Evolutionary conservation across 2,113 vertebrate species (phyloP), one percentile per base, ranked within the genome.

Genomic region (Lycaon pictus): DNA sequence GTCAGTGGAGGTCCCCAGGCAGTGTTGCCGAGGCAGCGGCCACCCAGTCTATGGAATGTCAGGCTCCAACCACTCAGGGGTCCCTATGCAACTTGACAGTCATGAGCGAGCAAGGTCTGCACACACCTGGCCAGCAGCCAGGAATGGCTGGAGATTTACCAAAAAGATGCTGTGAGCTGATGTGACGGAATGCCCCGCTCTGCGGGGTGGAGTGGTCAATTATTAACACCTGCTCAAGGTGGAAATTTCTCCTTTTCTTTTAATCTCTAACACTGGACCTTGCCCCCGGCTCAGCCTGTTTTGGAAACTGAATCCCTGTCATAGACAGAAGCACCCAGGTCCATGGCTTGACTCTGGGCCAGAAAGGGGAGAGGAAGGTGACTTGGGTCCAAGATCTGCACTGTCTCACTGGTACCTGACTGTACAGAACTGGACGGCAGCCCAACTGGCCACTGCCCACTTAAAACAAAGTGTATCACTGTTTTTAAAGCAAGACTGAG

Each of bases 221-320:
- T 62, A 81, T 81, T 88, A 96, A 94, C 81, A 63, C 13, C 67
- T 92, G 76, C 25, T 92, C 53, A 35, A 62, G 62, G 60, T 35
- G 17, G 82, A 77, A 92, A 65, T 88, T 60, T 88, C 80, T 94
- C 29, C 37, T 94, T 90, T 69, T 84, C 62, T 95, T 81, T 96
- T 88, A 43, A 92, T 77, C 72, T 60, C 91, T 93, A 77, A 85
- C 91, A 37, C 37, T 48, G 60, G 88, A 83, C 65, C 60, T 82
- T 85, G 85, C 12, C 60, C 72, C 69, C 60, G 82, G 43, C 51
- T 89, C 6, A 1, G 71, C 11, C 65, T 94, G 81, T 85, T 95
- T 65, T 43, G 22, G 51, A 93, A 95, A 86, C 48, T 9, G 23
- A 76, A 92, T 89, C 65, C 71, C 65, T 37, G 15, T 51, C 83